phyloP scores from a whole-genome alignment of 2,113 vertebrate genomes.

The Anolis sagrei region DNA sequence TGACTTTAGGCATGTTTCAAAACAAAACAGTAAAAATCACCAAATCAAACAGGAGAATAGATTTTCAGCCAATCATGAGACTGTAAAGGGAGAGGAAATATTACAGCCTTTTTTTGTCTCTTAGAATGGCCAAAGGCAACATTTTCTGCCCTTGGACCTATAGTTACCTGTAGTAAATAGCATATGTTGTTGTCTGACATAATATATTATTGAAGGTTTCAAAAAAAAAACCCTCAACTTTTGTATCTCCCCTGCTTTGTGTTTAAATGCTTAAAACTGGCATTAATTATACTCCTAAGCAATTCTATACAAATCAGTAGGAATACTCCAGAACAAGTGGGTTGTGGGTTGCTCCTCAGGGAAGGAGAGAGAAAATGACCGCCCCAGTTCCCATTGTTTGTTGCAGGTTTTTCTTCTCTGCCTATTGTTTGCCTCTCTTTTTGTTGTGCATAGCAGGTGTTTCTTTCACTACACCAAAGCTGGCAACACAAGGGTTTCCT shows the following conservation, averaged over 20 bases:
- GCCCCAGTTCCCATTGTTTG: conserved; percentile 50
- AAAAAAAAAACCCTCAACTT: conserved; percentile 42
- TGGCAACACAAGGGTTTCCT: conserved; percentile 61
- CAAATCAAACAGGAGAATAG: no score
- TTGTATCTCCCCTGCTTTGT: conserved; percentile 30
- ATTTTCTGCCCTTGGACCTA: neutral
- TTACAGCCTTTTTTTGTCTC: neutral
- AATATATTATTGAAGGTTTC: conserved; percentile 6
- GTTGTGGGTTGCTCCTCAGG: conserved; percentile 29
- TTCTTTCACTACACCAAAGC: conserved; percentile 67
- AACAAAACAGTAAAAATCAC: neutral
- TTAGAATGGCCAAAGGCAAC: no score
- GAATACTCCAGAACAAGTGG: conserved; percentile 28
- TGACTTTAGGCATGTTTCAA: neutral
- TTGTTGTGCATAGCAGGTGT: conserved; percentile 66
- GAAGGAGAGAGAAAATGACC: conserved; percentile 47
- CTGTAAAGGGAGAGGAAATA: neutral
- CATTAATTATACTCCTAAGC: neutral
- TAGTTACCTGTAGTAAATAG: neutral
- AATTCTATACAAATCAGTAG: neutral
- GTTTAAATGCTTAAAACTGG: conserved; percentile 44
- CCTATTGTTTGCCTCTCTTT: conserved; percentile 66
- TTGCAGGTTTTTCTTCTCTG: conserved; percentile 54
- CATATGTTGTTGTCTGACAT: neutral
- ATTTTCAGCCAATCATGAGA: neutral